Evolutionary conservation across 1,140 invertebrate species (phyloP), one percentile per base, ranked within the genome.

Genomic region (Liolophura sinensis): DNA sequence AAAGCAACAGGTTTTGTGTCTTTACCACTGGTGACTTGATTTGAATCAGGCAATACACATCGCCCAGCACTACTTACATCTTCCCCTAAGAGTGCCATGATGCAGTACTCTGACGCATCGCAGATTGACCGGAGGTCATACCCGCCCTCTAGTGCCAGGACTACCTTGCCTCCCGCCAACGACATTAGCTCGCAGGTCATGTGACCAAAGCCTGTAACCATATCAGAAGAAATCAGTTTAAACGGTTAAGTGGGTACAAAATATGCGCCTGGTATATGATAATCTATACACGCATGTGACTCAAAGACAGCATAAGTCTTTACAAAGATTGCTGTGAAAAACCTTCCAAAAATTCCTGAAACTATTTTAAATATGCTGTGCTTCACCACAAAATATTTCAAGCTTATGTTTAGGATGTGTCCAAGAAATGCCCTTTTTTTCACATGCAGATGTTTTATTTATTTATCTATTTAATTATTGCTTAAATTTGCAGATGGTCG

Each of bases 21-120:
- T 55, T 52, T 64, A 25, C 16, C 5, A 12, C 24, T 49, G 12
- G 55, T n/a, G 61, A 22, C 47, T 27, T 55, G 24, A 20, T 16
- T 9, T 24, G 12, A 75, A 55, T 24, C 1, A 20, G 18, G 12
- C 16, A 46, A 15, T 15, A 15, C 14, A 9, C 25, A 16, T 50
- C 25, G 31, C 24, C 25, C 24, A 65, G 48, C 18, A 60, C 20
- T 25, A 63, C 64, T 24, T 59, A 84, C 82, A 68, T 83, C 77
- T 56, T 82, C 76, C 18, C 78, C 79, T 22, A 98, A 88, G 47
- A 99, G 84, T 14, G 96, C 94, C 65, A 91, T 87, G 1, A 98
- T 92, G 86, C 96, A 98, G 82, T 96, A 94, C 84, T 98, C 93
- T n/a, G 96, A 93, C 64, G 94, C 93, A 86, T 98, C 97, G 87